phyloP scores from a whole-genome alignment of 2,113 vertebrate genomes.

The Pluvialis apricaria region DNA sequence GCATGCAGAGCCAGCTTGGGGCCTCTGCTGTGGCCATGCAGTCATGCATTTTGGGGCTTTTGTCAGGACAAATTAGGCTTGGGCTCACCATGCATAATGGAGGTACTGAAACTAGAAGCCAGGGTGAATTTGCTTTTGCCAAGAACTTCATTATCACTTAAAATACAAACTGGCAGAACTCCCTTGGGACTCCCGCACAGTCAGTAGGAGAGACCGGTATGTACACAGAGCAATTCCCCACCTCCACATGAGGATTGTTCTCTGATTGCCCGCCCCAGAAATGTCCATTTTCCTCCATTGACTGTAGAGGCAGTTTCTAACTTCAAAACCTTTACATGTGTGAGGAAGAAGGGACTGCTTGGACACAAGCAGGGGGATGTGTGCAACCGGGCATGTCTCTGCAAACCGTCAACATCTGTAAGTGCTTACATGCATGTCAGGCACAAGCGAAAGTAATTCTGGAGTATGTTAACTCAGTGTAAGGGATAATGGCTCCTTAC shows the following conservation, averaged over 20 bases:
- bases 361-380: not conserved
- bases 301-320: not conserved
- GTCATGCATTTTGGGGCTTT: not conserved
- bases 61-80: not conserved
- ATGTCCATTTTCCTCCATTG: not conserved
- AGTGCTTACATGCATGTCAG: slow-evolving; percentile 15
- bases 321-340: not conserved
- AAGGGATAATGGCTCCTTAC: slow-evolving; percentile 12
- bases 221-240: not conserved
- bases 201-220: not conserved
- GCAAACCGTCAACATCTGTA: slow-evolving; percentile 32
- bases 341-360: not conserved
- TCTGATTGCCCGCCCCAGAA: not conserved
- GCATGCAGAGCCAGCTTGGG: not conserved
- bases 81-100: not conserved
- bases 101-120: not conserved
- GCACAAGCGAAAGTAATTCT: slow-evolving; percentile 22
- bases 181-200: not conserved
- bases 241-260: not conserved
- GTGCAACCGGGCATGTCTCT: not conserved
- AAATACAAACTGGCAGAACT: not conserved
- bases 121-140: not conserved
- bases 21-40: not conserved
- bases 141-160: not conserved
- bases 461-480: slow-evolving; percentile 16